Percentiles rank a stretch among this genome's conserved stretches.
Conservation (phyloP, 2,888 invertebrate species). For the Ashinkailepas kermadecensis region DNA sequence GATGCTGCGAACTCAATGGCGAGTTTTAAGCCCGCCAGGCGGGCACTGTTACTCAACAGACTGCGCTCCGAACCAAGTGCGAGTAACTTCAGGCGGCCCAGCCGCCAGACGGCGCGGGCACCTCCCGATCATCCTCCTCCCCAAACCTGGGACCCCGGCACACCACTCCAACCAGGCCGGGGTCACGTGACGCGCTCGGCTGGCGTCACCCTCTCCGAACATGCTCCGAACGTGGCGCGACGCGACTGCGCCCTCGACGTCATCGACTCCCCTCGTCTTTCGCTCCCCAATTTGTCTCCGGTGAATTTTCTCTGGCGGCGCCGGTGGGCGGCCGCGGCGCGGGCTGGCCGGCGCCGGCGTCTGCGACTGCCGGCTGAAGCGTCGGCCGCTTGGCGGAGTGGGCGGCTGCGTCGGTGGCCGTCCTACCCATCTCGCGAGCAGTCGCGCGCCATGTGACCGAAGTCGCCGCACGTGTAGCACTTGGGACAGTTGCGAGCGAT, state of each 20-base stretch:
- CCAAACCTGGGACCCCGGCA: constrained; percentile 56
- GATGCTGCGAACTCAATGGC: background rate
- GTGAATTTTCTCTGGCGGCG: background rate
- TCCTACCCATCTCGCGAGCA: constrained; percentile 37
- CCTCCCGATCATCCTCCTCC: constrained; percentile 30
- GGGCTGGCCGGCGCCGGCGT: constrained; percentile 48
- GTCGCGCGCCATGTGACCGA: constrained; percentile 45
- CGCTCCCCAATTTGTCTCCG: constrained; percentile 15
- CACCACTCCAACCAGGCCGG: constrained; percentile 58
- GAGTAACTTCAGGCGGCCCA: constrained; percentile 58
- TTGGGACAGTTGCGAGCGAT: constrained; percentile 44
- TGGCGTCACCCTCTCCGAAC: constrained; percentile 38
- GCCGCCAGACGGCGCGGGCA: constrained; percentile 52
- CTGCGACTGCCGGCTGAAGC: constrained; percentile 39
- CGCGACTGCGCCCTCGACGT: constrained; percentile 1
- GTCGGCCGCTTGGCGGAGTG: constrained; percentile 26
- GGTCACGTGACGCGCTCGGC: constrained; percentile 45
- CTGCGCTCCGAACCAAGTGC: constrained; percentile 65
- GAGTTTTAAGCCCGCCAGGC: constrained; percentile 35
- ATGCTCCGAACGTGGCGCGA: constrained; percentile 24
- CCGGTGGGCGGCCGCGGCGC: constrained; percentile 48
- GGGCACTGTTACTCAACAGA: constrained; percentile 48
- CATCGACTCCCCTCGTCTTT: constrained; percentile 14
- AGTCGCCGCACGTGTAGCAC: constrained; percentile 46
- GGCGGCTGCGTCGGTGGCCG: constrained; percentile 31